Percentiles rank a stretch among this genome's conserved stretches.
Conservation (phyloP, 2,113 vertebrate genomes). For the Leptocoma aspasia region DNA sequence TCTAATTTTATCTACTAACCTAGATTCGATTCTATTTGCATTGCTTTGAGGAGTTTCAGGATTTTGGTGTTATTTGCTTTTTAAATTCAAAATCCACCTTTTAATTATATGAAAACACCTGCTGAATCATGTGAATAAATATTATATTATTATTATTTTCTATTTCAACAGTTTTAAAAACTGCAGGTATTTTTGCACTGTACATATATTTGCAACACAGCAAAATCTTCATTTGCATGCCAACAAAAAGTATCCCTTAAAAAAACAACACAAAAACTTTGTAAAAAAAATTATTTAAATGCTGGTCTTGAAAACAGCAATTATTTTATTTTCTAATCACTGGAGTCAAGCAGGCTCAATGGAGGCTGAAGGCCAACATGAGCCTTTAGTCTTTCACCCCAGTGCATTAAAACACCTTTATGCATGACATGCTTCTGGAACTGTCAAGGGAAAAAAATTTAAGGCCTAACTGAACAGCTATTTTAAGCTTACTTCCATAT, state of each 20-base stretch:
- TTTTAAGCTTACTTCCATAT: background rate
- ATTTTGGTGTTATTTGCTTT: background rate
- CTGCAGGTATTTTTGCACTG: background rate
- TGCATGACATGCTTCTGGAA: background rate
- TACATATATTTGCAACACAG: background rate
- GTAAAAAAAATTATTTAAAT: background rate
- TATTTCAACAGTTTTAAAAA: background rate
- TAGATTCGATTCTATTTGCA: background rate
- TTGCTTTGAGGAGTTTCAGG: background rate
- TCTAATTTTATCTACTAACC: background rate
- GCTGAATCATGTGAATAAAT: background rate
- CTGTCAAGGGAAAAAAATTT: background rate
- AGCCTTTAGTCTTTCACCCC: background rate
- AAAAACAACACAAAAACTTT: background rate
- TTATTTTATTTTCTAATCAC: background rate
- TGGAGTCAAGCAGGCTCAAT: background rate
- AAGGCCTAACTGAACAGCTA: background rate
- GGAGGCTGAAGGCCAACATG: background rate
- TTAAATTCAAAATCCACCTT: background rate
- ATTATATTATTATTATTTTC: background rate
- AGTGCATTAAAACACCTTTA: background rate
- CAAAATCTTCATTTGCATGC: background rate
- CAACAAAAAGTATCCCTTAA: background rate
- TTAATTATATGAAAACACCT: background rate
- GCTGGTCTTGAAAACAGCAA: background rate